Evolutionary conservation across 2,113 vertebrate genomes (phyloP), one percentile per base, ranked within the genome.

Genomic region (Aspidoscelis tigris): DNA sequence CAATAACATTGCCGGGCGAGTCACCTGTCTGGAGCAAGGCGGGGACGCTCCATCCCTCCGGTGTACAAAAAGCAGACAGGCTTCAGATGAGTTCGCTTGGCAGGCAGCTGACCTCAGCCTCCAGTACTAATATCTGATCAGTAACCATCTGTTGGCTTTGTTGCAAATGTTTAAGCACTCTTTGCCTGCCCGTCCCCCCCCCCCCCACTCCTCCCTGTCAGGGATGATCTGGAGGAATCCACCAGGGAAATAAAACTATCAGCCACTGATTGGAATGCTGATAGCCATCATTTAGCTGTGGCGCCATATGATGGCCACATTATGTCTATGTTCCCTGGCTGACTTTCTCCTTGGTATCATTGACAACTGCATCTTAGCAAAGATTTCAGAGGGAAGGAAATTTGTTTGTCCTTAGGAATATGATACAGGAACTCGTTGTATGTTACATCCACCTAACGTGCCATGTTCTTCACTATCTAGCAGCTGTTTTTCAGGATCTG

Each of bases 121-220:
- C 86, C 1, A 0, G 80, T 87, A 93, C 91, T 96, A 95, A 95
- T 94, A 93, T 93, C 95, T 93, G 93, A 95, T 94, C 95, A 96
- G 94, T 90, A 94, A 89, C 96, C 95, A 96, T 96, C 96, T 96
- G 96, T 92, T 95, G 94, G 71, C 72, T 89, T 90, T 83, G 91
- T 69, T 92, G 92, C 88, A 65, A 71, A 88, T 82, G 70, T 88
- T 92, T 86, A 91, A 93, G 90, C 84, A 82, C 83, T 93, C 89
- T 70, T 86, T 64, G 43, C 10, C 16, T 41, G 16, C 33, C 85
- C 88, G 3, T 20, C 18, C 20, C 88, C n/a, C 64, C 64, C 26
- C 84, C 89, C 11, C 12, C 55, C 11, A 87, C 89, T 4, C 39
- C 24, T 33, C 83, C 90, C 88, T 89, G 88, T 90, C 84, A 89